These are phyloP conservation scores for Drosophila recens DNA, from an alignment of 2,888 invertebrate species.

Conservation along the genomic window DNA sequence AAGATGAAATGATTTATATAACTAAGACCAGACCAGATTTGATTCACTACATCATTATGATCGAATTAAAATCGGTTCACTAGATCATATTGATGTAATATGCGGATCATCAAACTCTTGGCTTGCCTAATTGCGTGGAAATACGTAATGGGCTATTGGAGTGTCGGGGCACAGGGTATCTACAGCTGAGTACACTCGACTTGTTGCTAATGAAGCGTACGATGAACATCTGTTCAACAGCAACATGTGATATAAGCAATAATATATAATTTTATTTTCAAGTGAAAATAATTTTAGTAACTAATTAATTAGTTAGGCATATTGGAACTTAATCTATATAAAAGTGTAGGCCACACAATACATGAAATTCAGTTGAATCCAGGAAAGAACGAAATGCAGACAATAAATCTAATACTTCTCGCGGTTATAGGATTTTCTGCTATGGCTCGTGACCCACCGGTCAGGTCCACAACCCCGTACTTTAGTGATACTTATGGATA, in stretches of 20 bases:
- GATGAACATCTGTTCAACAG: conserved; percentile 16
- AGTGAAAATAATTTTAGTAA: background rate
- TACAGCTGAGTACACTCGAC: too few species aligned
- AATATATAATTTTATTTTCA: background rate
- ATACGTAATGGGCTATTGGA: too few species aligned
- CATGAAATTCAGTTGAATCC: background rate
- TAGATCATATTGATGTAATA: too few species aligned
- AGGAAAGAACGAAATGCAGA: background rate
- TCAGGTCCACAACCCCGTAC: background rate
- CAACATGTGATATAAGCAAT: background rate
- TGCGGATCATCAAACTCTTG: too few species aligned
- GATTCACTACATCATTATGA: background rate
- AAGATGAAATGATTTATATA: too few species aligned
- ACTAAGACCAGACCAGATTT: too few species aligned
- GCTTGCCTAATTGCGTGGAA: too few species aligned
- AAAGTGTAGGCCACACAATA: background rate
- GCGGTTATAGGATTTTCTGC: background rate
- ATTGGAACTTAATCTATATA: background rate
- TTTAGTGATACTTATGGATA: background rate
- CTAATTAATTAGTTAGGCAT: background rate
- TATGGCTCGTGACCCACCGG: background rate
- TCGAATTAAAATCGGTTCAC: too few species aligned
- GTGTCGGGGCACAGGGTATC: too few species aligned
- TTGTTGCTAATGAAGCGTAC: conserved; percentile 26
- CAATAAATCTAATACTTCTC: background rate